Conservation (phyloP, 2,888 invertebrate genomes). For the Blastobasis adustella region DNA sequence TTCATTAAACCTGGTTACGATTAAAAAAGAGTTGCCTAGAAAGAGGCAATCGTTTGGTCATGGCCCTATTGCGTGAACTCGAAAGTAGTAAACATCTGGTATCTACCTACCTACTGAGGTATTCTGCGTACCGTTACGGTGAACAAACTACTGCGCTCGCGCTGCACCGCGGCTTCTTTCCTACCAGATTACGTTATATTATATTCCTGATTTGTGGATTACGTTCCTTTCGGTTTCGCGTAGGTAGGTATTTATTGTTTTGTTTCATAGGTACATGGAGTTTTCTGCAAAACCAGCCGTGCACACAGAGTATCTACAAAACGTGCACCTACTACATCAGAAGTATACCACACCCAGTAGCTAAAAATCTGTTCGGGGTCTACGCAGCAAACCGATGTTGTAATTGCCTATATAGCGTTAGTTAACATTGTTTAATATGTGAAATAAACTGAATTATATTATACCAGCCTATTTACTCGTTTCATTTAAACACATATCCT, state of each 20-base stretch:
- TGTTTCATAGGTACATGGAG: too few relatives aligned
- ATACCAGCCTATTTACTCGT: too few relatives aligned
- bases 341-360: too few relatives aligned
- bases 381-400: too few relatives aligned
- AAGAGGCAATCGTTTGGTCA: conserved; percentile 28
- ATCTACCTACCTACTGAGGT: conserved; percentile 38
- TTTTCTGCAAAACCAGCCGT: too few relatives aligned
- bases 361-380: too few relatives aligned
- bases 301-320: too few relatives aligned
- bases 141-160: conserved; percentile 20
- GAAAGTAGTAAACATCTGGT: conserved; percentile 36
- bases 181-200: neutral
- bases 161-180: conserved; percentile 16
- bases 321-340: too few relatives aligned
- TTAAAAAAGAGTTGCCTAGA: conserved; percentile 5
- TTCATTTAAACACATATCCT: too few relatives aligned
- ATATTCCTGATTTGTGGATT: neutral
- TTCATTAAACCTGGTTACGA: conserved; percentile 6
- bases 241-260: neutral
- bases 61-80: conserved; percentile 29
- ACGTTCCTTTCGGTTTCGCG: neutral
- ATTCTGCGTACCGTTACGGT: conserved; percentile 47
- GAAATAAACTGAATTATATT: too few relatives aligned
- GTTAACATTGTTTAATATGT: too few relatives aligned
- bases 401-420: too few relatives aligned